Percentiles rank a stretch among this genome's conserved stretches.
Conservation (phyloP, 2,888 invertebrate genomes). For the Eustalomyia histrio region DNA sequence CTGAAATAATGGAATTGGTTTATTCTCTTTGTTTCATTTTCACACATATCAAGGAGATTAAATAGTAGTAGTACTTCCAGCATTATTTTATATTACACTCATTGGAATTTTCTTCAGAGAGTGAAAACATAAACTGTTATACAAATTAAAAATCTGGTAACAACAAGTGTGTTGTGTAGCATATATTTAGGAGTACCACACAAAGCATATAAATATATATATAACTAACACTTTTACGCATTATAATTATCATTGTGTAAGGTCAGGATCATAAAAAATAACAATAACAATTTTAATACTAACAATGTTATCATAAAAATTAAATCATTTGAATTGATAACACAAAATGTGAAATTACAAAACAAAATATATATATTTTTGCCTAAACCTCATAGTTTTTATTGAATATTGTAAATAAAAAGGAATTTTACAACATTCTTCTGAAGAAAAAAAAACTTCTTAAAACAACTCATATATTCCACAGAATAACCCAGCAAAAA, state of each 20-base stretch:
- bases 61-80: not conserved
- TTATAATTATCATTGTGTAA: constrained; percentile 40
- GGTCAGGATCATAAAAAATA: constrained; percentile 57
- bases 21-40: not conserved
- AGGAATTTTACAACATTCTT: too few relatives aligned
- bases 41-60: not conserved
- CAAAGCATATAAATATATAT: too few relatives aligned
- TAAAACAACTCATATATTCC: too few relatives aligned
- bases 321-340: too few relatives aligned
- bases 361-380: too few relatives aligned
- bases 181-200: constrained; percentile 16
- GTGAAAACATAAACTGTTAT: constrained; percentile 34
- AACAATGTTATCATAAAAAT: not conserved
- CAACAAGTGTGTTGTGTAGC: constrained; percentile 58
- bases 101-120: constrained; percentile 37
- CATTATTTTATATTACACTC: constrained; percentile 2
- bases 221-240: not conserved
- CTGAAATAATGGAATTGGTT: not conserved
- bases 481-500: too few relatives aligned
- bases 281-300: not conserved
- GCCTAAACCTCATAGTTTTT: too few relatives aligned
- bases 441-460: too few relatives aligned
- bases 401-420: too few relatives aligned
- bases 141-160: constrained; percentile 6
- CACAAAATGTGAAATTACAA: too few relatives aligned